Percentiles rank a stretch among this genome's conserved stretches.
phyloP scores from a whole-genome alignment of 1,140 invertebrate genomes.

The Drosophila baimaii region DNA sequence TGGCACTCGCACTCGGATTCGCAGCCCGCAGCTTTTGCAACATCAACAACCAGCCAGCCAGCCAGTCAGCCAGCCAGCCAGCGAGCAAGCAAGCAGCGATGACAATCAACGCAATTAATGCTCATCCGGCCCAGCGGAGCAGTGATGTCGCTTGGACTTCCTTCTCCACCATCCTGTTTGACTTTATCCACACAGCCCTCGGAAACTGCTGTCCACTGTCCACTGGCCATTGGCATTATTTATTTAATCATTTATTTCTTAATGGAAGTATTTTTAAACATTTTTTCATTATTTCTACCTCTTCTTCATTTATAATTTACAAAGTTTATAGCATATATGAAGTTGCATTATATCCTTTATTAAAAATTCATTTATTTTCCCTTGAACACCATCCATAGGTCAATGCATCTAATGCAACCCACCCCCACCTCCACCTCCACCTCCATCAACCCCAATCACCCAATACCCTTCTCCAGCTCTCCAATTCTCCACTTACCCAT shows the following conservation, averaged over 20 bases:
- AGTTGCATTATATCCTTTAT: too few species aligned
- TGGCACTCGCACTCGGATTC: slow-evolving; percentile 24
- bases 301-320: too few species aligned
- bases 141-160: slow-evolving; percentile 42
- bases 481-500: slow-evolving; percentile 2
- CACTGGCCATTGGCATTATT: not conserved
- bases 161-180: slow-evolving; percentile 39
- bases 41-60: too few species aligned
- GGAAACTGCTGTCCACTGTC: not conserved
- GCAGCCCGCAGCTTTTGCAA: slow-evolving; percentile 75
- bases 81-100: slow-evolving; percentile 69
- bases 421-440: not conserved
- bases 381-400: not conserved
- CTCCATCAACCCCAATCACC: slow-evolving; percentile 8
- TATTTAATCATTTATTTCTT: not conserved
- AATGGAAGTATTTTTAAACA: not conserved
- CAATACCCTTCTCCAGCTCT: not conserved
- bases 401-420: not conserved
- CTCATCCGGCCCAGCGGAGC: slow-evolving; percentile 72
- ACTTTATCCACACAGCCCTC: slow-evolving; percentile 29
- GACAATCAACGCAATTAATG: slow-evolving; percentile 82
- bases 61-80: too few species aligned
- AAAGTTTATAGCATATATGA: too few species aligned
- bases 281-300: too few species aligned
- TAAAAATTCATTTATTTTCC: too few species aligned